These are phyloP conservation scores for Apocheima hispidaria DNA, from an alignment of 2,888 invertebrate species.

Conservation along the genomic window DNA sequence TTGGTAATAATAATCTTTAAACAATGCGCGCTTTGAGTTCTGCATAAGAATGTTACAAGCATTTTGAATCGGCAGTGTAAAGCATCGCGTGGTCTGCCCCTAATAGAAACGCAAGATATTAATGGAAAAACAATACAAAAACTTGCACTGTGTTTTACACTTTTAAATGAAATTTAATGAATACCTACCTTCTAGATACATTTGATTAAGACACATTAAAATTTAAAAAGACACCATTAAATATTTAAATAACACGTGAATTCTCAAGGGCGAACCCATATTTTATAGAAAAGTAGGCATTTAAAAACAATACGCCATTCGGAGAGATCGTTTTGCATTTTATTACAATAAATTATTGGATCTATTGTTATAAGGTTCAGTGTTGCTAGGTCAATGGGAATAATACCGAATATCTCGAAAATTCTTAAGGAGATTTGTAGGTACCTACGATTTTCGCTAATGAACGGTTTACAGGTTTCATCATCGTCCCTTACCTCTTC, in stretches of 20 bases:
- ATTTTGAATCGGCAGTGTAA: too few relatives aligned
- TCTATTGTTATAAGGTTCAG: constrained; percentile 27
- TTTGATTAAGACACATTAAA: constrained; percentile 5
- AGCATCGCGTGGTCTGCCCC: too few relatives aligned
- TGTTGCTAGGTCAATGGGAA: constrained; percentile 10
- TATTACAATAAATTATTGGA: constrained; percentile 24
- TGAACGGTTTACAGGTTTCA: too few relatives aligned
- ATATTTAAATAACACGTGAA: constrained; percentile 16
- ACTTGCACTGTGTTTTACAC: too few relatives aligned
- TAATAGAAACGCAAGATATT: too few relatives aligned
- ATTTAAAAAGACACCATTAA: constrained; percentile 10
- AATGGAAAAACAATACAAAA: too few relatives aligned
- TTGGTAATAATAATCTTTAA: too few relatives aligned
- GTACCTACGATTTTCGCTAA: too few relatives aligned
- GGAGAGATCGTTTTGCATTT: constrained; percentile 13
- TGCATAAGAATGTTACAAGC: too few relatives aligned
- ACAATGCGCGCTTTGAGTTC: too few relatives aligned
- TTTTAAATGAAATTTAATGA: too few relatives aligned
- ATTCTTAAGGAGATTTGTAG: not conserved
- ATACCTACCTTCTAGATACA: not conserved
- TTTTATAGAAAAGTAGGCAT: constrained; percentile 21
- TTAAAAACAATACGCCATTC: constrained; percentile 25
- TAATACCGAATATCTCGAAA: not conserved
- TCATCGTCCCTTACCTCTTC: too few relatives aligned
- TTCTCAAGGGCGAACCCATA: constrained; percentile 27